Conservation (phyloP, 2,888 invertebrate genomes). For the Epicampocera succincta region DNA sequence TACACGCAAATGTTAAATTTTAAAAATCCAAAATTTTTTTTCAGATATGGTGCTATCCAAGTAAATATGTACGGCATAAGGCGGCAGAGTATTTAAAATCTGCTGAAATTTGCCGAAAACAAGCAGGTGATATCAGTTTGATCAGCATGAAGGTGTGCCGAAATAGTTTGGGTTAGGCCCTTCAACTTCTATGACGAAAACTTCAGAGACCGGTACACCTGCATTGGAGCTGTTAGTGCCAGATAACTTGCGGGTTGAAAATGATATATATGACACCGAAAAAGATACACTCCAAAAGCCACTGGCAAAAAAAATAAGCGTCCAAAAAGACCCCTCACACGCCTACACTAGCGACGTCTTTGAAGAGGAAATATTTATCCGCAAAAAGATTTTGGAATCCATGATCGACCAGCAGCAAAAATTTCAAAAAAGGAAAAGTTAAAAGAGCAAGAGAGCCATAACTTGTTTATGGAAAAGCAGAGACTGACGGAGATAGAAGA, state of each 20-base stretch:
- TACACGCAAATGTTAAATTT: too few species aligned
- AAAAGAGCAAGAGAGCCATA: not conserved
- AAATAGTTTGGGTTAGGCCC: not conserved
- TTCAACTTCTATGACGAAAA: not conserved
- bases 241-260: not conserved
- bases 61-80: not conserved
- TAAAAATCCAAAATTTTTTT: too few species aligned
- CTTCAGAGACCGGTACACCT: not conserved
- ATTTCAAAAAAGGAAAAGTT: not conserved
- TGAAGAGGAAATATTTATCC: not conserved
- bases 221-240: not conserved
- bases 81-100: not conserved
- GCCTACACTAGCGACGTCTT: not conserved
- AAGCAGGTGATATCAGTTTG: not conserved
- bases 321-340: not conserved
- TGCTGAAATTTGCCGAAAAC: not conserved
- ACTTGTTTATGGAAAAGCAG: not conserved
- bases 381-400: conserved; percentile 7
- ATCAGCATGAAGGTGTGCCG: conserved; percentile 1
- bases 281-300: not conserved
- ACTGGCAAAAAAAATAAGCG: not conserved
- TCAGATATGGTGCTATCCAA: not conserved
- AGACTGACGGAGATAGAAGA: not conserved
- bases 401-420: not conserved
- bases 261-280: too few species aligned